phyloP scores from a whole-genome alignment of 35 echinoderm and acorn worm genomes.

The Antedon bifida region DNA sequence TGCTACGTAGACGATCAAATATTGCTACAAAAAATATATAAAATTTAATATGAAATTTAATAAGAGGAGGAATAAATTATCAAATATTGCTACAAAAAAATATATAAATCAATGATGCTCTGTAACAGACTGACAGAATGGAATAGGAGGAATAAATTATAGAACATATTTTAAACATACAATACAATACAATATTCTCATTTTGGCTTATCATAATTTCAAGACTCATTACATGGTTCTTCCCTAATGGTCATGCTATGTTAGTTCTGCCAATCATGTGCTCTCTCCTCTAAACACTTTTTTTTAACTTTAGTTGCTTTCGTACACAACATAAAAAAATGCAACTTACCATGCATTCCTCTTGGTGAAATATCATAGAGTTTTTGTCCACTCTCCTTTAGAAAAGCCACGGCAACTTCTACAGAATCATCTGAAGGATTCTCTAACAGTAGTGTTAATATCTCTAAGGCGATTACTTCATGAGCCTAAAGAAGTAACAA shows the following conservation, averaged over 20 bases:
- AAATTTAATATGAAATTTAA: not conserved
- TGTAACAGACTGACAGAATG: no score
- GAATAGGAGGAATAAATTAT: no score
- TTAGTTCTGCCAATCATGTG: no score
- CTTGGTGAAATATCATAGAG: conserved; percentile 70
- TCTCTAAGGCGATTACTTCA: conserved; percentile 74
- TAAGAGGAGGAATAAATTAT: conserved; percentile 56
- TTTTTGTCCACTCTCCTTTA: conserved; percentile 86
- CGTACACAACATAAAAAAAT: not conserved
- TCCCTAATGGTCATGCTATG: no score
- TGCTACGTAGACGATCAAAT: conserved; percentile 74
- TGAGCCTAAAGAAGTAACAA: conserved; percentile 39
- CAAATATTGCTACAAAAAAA: conserved; percentile 59
- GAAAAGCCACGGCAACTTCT: conserved; percentile 73
- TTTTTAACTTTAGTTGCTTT: no score
- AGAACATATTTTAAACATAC: no score
- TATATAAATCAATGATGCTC: not conserved
- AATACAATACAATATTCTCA: no score
- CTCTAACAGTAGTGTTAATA: conserved; percentile 70
- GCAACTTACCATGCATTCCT: conserved; percentile 70
- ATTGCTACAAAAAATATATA: conserved; percentile 33
- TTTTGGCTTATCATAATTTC: no score
- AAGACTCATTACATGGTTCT: no score
- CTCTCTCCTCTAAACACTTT: no score
- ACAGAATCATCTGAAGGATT: conserved; percentile 90